These are phyloP conservation scores for Bibio marci DNA, from an alignment of 2,888 invertebrate genomes.

Conservation along the genomic window DNA sequence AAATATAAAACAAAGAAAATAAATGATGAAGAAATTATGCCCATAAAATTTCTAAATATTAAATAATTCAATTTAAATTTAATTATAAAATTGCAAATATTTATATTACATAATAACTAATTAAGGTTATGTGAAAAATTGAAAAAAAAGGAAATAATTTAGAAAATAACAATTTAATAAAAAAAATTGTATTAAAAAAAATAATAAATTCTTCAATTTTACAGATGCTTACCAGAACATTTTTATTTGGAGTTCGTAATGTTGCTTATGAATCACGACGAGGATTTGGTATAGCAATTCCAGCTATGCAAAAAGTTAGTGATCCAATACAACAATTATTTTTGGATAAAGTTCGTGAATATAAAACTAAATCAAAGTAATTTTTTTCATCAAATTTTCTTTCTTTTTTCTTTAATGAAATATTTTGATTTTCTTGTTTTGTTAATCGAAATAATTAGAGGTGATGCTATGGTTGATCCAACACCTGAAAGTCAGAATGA, in stretches of 20 bases:
- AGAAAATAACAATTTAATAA: too few species aligned
- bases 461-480: conserved; percentile 68
- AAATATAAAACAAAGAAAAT: too few species aligned
- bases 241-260: conserved; percentile 33
- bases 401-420: neutral
- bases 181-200: too few species aligned
- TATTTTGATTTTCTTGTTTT: conserved; percentile 10
- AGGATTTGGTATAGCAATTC: conserved; percentile 55
- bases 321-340: conserved; percentile 93
- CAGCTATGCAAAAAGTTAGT: conserved; percentile 46
- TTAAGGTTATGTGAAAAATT: too few species aligned
- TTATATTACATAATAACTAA: too few species aligned
- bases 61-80: too few species aligned
- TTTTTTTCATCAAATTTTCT: neutral
- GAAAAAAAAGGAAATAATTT: too few species aligned
- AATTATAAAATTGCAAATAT: too few species aligned
- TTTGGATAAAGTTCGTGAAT: conserved; percentile 80
- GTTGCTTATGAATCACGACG: conserved; percentile 39
- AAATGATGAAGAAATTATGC: too few species aligned
- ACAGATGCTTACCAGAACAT: conserved; percentile 40
- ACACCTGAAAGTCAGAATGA: conserved; percentile 60
- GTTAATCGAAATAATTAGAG: conserved; percentile 39
- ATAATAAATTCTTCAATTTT: too few species aligned
- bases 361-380: conserved; percentile 63
- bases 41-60: too few species aligned